Evolutionary conservation across 1,140 invertebrate species (phyloP).

Genomic region (Drosophila mojavensis): DNA sequence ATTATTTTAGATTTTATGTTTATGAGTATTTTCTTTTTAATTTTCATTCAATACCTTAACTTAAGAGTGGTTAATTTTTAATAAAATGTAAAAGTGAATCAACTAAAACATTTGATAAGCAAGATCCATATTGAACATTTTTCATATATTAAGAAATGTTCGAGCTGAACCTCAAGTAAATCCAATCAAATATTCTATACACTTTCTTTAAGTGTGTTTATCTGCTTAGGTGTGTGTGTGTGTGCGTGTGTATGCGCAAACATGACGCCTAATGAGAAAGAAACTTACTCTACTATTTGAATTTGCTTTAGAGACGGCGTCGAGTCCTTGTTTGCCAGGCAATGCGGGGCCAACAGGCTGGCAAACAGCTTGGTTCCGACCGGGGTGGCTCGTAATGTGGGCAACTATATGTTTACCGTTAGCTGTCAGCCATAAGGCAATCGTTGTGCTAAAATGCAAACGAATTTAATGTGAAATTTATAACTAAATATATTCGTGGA

Average conservation of each 20-base stretch:
- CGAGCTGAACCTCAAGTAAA: too few relatives aligned
- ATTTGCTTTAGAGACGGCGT: constrained; percentile 53
- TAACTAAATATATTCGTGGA: neutral
- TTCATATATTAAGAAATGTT: too few relatives aligned
- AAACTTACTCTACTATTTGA: constrained; percentile 78
- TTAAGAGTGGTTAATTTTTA: too few relatives aligned
- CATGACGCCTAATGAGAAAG: constrained; percentile 77
- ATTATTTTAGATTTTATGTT: too few relatives aligned
- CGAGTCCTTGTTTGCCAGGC: constrained; percentile 45
- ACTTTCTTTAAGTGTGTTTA: constrained; percentile 6
- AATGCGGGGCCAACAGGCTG: constrained; percentile 9
- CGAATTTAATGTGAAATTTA: constrained; percentile 4
- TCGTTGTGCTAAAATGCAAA: constrained; percentile 23
- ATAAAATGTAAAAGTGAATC: too few relatives aligned
- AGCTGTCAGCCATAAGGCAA: constrained; percentile 6
- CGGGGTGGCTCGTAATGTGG: constrained; percentile 1
- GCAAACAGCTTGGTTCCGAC: constrained; percentile 25
- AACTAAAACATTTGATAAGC: too few relatives aligned
- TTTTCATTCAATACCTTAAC: too few relatives aligned
- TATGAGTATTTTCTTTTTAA: too few relatives aligned
- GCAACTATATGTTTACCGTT: constrained; percentile 36
- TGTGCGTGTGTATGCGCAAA: constrained; percentile 61
- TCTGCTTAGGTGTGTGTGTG: constrained; percentile 24
- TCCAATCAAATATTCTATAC: too few relatives aligned
- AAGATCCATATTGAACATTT: too few relatives aligned